phyloP scores from a whole-genome alignment of 2,888 invertebrate genomes.

The Amiota mariae region DNA sequence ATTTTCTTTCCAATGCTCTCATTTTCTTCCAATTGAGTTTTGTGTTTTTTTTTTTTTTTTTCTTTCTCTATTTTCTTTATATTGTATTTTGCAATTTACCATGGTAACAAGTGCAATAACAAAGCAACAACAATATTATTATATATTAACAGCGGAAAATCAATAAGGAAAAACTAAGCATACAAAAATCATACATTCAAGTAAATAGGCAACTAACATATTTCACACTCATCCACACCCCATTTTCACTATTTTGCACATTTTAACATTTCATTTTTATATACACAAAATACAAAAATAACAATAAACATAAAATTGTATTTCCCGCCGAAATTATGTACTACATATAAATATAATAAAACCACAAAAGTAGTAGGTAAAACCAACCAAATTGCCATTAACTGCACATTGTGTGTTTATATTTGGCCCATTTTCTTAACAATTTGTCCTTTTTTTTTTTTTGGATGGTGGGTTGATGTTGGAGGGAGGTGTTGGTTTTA shows the following conservation, averaged over 20 bases:
- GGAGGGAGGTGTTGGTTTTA: too few species aligned
- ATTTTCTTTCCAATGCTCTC: constrained; percentile 20
- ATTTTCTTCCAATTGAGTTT: constrained; percentile 33
- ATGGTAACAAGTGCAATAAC: constrained; percentile 58
- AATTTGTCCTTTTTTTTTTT: too few species aligned
- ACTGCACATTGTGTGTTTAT: too few species aligned
- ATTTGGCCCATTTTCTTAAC: too few species aligned
- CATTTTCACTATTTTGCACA: neutral
- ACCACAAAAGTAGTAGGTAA: too few species aligned
- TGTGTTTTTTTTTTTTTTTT: constrained; percentile 33
- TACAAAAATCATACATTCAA: constrained; percentile 1
- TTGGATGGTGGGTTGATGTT: too few species aligned
- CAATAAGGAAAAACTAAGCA: constrained; percentile 39
- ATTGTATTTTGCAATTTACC: constrained; percentile 58
- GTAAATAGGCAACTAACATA: constrained; percentile 7
- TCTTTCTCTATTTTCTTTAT: constrained; percentile 23
- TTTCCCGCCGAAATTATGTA: neutral
- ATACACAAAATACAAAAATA: neutral
- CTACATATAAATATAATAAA: too few species aligned
- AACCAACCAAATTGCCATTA: too few species aligned
- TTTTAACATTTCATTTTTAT: constrained; percentile 14
- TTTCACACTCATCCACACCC: neutral
- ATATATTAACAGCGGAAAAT: constrained; percentile 27
- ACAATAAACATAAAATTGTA: neutral
- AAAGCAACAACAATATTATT: constrained; percentile 44